A percentile compares a stretch with the other conserved stretches of the same genome.
Evolutionary conservation across 2,113 vertebrate species (phyloP).

Genomic region (Rhinopithecus roxellana): DNA sequence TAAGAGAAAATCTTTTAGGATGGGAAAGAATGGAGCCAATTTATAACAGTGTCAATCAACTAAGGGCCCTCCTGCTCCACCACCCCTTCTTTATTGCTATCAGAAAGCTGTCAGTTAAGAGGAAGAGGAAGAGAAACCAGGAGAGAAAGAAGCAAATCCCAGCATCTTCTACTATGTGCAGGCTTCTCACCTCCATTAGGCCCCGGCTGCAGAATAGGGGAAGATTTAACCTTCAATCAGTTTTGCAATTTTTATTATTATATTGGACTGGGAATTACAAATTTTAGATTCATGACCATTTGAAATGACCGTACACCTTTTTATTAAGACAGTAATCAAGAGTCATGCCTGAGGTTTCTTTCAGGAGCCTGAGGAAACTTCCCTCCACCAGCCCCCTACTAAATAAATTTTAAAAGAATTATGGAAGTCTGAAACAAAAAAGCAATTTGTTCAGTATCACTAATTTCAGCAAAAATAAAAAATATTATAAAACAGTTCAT

Average conservation of each 20-base stretch:
- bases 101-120: neutral
- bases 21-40: neutral
- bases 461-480: slow-evolving; percentile 29
- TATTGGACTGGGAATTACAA: neutral
- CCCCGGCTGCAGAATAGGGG: neutral
- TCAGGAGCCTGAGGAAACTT: neutral
- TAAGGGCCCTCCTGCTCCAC: neutral
- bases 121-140: neutral
- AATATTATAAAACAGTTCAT: neutral
- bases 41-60: neutral
- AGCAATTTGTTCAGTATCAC: neutral
- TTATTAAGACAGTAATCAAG: neutral
- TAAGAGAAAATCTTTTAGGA: neutral
- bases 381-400: no score
- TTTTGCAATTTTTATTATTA: neutral
- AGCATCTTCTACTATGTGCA: accelerated
- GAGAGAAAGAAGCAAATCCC: neutral
- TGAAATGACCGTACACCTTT: neutral
- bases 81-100: neutral
- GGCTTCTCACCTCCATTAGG: no score
- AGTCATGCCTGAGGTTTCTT: neutral
- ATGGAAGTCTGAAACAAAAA: neutral
- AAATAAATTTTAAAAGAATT: neutral
- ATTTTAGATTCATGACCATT: neutral
- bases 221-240: neutral